These are phyloP conservation scores for Misgurnus mizolepis DNA, from an alignment of 2,113 vertebrate species.

Conservation along the genomic window DNA sequence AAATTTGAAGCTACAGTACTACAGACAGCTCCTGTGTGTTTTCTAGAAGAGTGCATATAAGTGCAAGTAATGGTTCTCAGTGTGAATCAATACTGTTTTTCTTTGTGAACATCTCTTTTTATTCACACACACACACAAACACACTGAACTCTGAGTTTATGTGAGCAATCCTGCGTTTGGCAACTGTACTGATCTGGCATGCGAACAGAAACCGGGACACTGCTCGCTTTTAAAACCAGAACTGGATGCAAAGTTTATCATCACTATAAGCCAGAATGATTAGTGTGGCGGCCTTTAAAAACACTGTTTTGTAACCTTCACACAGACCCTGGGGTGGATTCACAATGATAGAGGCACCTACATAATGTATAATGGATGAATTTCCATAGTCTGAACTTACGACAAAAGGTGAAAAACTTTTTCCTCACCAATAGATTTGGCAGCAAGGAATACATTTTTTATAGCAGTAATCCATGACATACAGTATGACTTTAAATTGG, in stretches of 20 bases:
- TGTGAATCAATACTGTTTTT: slow-evolving; percentile 14
- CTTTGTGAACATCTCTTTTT: not conserved
- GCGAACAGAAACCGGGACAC: not conserved
- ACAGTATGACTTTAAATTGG: not conserved
- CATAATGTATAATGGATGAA: not conserved
- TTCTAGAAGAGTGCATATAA: not conserved
- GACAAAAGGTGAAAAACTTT: not conserved
- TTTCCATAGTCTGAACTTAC: not conserved
- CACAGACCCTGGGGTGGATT: slow-evolving; percentile 8
- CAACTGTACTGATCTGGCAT: slow-evolving; percentile 26
- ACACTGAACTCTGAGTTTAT: slow-evolving; percentile 18
- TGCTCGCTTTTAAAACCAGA: not conserved
- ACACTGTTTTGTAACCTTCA: not conserved
- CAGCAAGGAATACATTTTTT: not conserved
- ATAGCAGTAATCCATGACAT: not conserved
- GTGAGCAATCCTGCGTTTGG: slow-evolving; percentile 6
- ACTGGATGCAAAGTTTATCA: too few species aligned
- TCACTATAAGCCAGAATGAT: not conserved
- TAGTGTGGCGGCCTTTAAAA: slow-evolving; percentile 1
- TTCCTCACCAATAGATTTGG: not conserved
- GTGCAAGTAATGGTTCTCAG: not conserved
- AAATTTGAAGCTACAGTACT: slow-evolving; percentile 5
- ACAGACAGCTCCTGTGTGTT: not conserved
- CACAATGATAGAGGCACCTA: not conserved
- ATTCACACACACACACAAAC: not conserved